Base-by-base conservation (phyloP, 2,888 invertebrate genomes). In the Hypomecis punctinalis region DNA sequence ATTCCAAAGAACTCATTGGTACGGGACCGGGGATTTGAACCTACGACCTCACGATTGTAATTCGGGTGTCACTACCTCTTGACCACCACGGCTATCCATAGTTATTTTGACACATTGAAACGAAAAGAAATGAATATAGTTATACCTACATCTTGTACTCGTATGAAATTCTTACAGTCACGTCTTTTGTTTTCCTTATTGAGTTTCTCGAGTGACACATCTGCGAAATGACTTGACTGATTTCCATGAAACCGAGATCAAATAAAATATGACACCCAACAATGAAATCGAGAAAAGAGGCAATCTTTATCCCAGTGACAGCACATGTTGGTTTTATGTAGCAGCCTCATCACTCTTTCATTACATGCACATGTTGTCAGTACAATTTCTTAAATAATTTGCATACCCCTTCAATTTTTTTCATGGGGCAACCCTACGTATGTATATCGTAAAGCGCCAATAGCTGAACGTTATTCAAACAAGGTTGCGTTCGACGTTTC, bases 351-450 rank as follows among this genome's bases (percentile, higher is more conserved):
- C 49, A 51, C 49, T 54, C 49, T 46, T 49, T 49, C 49, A 59
- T 63, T 33, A 4, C 36, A 33, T 37, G 13, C 54, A 63, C 66
- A 75, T 73, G 76, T 61, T 71, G 75, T 56, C 56, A 73, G 74
- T 73, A 75, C 72, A 75, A 77, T 64, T 74, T 76, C 42, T 82
- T 82, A 82, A 82, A 78, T 66, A 70, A 84, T 85, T 85, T 83
- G 80, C 85, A 84, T 85, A 83, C 78, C 76, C 79, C 69, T 74
- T 77, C 75, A 80, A 57, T 47, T 53, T 78, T 84, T 86, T 88
- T 85, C 87, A 86, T 86, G 83, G 79, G 88, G 87, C 85, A 86
- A 78, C 81, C 80, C 80, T 76, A 69, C 77, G 80, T 76, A 75
- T 75, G 76, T 70, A 69, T 67, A 70, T 73, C 73, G 72, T 72